These are phyloP conservation scores for Amiota minor DNA, from an alignment of 2,888 invertebrate species.

Conservation along the genomic window DNA sequence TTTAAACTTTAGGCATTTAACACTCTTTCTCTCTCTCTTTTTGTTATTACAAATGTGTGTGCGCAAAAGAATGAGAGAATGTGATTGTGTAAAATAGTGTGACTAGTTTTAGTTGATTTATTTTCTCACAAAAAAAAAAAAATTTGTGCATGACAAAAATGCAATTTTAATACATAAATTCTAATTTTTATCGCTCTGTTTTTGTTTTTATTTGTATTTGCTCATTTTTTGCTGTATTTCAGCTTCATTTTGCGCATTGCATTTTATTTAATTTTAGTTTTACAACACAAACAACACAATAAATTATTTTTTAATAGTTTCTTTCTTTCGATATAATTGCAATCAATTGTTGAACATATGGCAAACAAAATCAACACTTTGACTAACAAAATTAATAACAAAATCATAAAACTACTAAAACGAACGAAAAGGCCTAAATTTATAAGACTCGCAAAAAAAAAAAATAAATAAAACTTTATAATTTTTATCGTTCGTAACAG, in stretches of 20 bases:
- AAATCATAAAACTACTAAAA: constrained; percentile 35
- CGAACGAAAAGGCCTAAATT: constrained; percentile 41
- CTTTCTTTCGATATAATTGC: no score
- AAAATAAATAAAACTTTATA: no score
- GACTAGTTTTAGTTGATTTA: constrained; percentile 10
- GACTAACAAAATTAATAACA: background rate
- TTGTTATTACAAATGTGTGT: no score
- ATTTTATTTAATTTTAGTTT: background rate
- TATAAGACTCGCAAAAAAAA: no score
- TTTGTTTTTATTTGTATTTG: background rate
- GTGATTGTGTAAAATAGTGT: no score
- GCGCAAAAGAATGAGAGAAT: no score
- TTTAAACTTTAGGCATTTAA: no score
- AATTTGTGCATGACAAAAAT: constrained; percentile 14
- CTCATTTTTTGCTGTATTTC: background rate
- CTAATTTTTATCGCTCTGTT: background rate
- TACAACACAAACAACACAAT: no score
- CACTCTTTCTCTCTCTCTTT: no score
- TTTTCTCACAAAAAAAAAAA: background rate
- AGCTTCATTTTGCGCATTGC: background rate
- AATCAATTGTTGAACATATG: constrained; percentile 52
- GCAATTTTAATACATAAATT: constrained; percentile 10
- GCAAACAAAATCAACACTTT: constrained; percentile 20
- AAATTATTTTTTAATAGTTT: no score
- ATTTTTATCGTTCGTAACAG: no score